Evolutionary conservation across 2,888 invertebrate species (phyloP).

Genomic region (Fragum whitleyi): DNA sequence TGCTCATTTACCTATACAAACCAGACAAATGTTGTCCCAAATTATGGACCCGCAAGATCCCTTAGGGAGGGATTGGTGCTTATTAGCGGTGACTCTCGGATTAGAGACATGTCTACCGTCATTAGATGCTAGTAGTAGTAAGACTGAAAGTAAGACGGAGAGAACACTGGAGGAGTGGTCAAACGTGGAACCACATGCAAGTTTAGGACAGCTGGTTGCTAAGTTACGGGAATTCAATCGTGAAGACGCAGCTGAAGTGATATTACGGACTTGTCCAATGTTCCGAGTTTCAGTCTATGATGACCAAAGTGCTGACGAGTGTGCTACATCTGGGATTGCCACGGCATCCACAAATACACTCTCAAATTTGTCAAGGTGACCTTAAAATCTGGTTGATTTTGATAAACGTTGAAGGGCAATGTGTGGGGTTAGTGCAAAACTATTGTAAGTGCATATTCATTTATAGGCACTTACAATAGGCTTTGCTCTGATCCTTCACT

Average conservation of each 20-base stretch:
- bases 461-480: too few species aligned
- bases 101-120: slow-evolving; percentile 87
- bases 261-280: slow-evolving; percentile 86
- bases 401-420: neutral
- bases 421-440: too few species aligned
- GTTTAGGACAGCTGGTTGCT: slow-evolving; percentile 87
- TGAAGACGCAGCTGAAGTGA: slow-evolving; percentile 88
- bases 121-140: slow-evolving; percentile 84
- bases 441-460: too few species aligned
- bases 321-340: slow-evolving; percentile 67
- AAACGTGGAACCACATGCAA: slow-evolving; percentile 84
- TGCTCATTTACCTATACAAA: slow-evolving; percentile 88
- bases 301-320: slow-evolving; percentile 78
- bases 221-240: slow-evolving; percentile 88
- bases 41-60: slow-evolving; percentile 87
- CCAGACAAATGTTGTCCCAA: slow-evolving; percentile 86
- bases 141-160: slow-evolving; percentile 84
- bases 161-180: slow-evolving; percentile 87
- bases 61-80: slow-evolving; percentile 87
- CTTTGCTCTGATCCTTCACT: too few species aligned
- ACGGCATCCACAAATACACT: slow-evolving; percentile 80
- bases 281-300: slow-evolving; percentile 77
- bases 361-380: slow-evolving; percentile 79
- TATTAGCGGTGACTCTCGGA: slow-evolving; percentile 87
- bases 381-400: neutral